phyloP scores from a whole-genome alignment of 2,797 vertebrate genomes.

The Taenioides sp. region DNA sequence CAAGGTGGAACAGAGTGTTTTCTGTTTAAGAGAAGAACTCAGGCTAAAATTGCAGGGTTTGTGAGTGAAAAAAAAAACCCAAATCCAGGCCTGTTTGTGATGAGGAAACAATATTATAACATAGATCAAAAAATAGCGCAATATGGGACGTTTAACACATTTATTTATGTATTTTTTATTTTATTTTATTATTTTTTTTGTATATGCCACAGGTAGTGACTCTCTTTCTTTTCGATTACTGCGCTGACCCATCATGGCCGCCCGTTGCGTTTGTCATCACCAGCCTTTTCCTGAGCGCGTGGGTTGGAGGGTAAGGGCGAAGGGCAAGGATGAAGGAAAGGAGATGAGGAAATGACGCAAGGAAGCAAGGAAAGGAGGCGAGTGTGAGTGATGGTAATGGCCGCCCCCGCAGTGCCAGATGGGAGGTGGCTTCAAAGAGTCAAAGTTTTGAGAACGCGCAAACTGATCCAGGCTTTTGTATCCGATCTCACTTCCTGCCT shows the following conservation, averaged over 20 bases:
- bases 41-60: too few relatives aligned
- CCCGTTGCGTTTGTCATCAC: constrained; percentile 64
- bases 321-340: constrained; percentile 46
- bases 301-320: constrained; percentile 58
- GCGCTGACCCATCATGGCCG: constrained; percentile 61
- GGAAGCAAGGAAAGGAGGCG: constrained; percentile 21
- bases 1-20: too few relatives aligned
- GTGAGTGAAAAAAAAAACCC: too few relatives aligned
- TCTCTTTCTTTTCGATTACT: constrained; percentile 51
- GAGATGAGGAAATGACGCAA: not conserved
- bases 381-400: constrained; percentile 50
- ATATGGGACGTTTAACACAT: too few relatives aligned
- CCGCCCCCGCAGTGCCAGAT: constrained; percentile 70
- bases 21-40: too few relatives aligned
- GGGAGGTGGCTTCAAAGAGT: constrained; percentile 61
- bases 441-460: constrained; percentile 50
- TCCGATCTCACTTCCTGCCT: constrained; percentile 19
- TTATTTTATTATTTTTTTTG: too few relatives aligned
- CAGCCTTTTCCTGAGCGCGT: constrained; percentile 59
- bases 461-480: constrained; percentile 58
- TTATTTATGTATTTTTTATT: too few relatives aligned
- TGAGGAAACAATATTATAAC: too few relatives aligned
- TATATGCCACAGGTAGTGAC: constrained; percentile 65
- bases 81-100: too few relatives aligned
- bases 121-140: too few relatives aligned